These are phyloP conservation scores for Formica aserva DNA, from an alignment of 2,888 invertebrate genomes.

Conservation along the genomic window DNA sequence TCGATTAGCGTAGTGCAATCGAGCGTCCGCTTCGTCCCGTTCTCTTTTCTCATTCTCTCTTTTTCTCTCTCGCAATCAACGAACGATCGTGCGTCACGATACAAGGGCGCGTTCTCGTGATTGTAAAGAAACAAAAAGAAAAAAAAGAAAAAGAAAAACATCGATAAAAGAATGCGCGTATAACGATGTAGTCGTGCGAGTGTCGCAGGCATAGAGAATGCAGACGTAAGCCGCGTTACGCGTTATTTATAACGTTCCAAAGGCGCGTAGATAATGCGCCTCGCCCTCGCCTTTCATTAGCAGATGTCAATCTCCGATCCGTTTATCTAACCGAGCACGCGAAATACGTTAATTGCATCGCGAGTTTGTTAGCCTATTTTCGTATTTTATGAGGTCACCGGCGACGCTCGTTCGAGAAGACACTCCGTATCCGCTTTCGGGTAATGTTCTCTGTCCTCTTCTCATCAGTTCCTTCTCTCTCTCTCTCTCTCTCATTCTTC, in stretches of 20 bases:
- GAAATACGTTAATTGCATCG: constrained; percentile 52
- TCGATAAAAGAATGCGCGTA: constrained; percentile 16
- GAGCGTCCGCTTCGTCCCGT: constrained; percentile 16
- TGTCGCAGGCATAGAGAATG: constrained; percentile 22
- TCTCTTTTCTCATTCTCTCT: constrained; percentile 16
- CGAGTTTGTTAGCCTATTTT: constrained; percentile 36
- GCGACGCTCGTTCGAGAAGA: constrained; percentile 3
- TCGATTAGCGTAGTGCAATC: constrained; percentile 79
- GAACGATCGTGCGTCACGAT: constrained; percentile 35
- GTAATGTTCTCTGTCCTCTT: background rate
- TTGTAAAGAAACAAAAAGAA: background rate
- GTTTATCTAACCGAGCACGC: constrained; percentile 22
- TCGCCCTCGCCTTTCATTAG: constrained; percentile 47
- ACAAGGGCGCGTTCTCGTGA: constrained; percentile 12
- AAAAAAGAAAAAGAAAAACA: background rate
- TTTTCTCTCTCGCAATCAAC: constrained; percentile 19
- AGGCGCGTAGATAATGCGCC: constrained; percentile 36
- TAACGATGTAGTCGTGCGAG: constrained; percentile 12
- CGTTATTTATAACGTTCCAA: constrained; percentile 46
- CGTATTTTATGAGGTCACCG: constrained; percentile 58
- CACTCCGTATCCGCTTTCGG: background rate
- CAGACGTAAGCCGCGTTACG: constrained; percentile 30
- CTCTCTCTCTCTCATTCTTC: background rate
- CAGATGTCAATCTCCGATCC: constrained; percentile 42
- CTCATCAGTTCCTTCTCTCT: background rate